A percentile compares a stretch with the other conserved stretches of the same genome.
These are phyloP conservation scores for Egretta garzetta DNA, from an alignment of 2,113 vertebrate species.

Conservation along the genomic window DNA sequence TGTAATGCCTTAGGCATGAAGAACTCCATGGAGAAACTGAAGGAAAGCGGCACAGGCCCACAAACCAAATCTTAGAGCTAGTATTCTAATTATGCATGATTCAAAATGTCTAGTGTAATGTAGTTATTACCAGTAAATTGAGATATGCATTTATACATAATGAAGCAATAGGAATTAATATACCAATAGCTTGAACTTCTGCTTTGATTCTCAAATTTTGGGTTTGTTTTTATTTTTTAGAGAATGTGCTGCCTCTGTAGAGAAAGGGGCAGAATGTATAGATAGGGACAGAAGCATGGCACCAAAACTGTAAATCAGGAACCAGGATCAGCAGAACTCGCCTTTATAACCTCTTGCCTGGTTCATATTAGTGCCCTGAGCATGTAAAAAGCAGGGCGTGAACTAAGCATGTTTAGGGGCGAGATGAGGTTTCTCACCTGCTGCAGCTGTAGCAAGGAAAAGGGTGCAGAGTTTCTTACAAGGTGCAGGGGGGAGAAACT, in stretches of 20 bases:
- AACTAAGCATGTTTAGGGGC: slow-evolving; percentile 69
- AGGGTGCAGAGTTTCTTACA: slow-evolving; percentile 79
- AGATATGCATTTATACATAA: slow-evolving; percentile 80
- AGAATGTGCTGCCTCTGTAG: slow-evolving; percentile 69
- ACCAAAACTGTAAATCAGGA: slow-evolving; percentile 73
- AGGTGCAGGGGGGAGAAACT: neutral
- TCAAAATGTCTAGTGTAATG: slow-evolving; percentile 71
- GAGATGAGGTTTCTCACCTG: slow-evolving; percentile 70
- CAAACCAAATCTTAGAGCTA: slow-evolving; percentile 69
- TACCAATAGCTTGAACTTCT: slow-evolving; percentile 78
- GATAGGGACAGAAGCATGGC: slow-evolving; percentile 75
- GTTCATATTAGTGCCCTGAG: slow-evolving; percentile 57
- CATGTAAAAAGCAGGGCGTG: slow-evolving; percentile 69
- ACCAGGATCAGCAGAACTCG: slow-evolving; percentile 59
- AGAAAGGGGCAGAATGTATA: slow-evolving; percentile 70
- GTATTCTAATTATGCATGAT: slow-evolving; percentile 78
- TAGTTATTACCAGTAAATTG: slow-evolving; percentile 75
- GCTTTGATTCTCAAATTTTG: slow-evolving; percentile 67
- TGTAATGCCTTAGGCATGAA: slow-evolving; percentile 7
- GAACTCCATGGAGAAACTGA: slow-evolving; percentile 40
- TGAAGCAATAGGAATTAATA: slow-evolving; percentile 80
- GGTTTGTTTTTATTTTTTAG: slow-evolving; percentile 34
- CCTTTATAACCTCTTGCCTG: slow-evolving; percentile 60
- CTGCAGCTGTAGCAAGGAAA: slow-evolving; percentile 73
- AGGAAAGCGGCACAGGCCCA: slow-evolving; percentile 64